Percentiles rank a stretch among this genome's conserved stretches.
phyloP scores from a whole-genome alignment of 2,113 vertebrate species.

The Anolis carolinensis region DNA sequence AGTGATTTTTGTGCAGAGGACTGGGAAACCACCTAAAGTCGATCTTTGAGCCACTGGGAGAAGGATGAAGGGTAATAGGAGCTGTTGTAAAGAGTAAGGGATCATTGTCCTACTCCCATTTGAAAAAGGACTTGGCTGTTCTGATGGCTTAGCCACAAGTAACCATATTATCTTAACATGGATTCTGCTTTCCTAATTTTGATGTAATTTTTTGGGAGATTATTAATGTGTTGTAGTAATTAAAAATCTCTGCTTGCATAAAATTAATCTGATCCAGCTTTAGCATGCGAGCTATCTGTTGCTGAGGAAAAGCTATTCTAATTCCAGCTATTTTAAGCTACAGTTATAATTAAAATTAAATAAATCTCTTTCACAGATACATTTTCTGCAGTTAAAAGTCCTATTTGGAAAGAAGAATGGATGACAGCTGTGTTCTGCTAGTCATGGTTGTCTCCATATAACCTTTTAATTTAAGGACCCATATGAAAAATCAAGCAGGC shows the following conservation, averaged over 20 bases:
- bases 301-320: background rate
- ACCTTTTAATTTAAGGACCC: background rate
- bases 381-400: background rate
- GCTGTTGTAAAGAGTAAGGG: no score
- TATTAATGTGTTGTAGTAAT: background rate
- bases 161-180: background rate
- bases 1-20: no score
- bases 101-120: no score
- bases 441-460: background rate
- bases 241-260: background rate
- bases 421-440: background rate
- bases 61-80: no score
- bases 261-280: background rate
- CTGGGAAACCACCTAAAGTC: no score
- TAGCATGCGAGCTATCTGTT: background rate
- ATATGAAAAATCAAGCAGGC: no score
- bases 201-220: background rate
- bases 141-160: background rate
- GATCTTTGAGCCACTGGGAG: no score
- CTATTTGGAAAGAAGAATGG: background rate
- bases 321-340: background rate
- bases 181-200: background rate
- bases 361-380: background rate
- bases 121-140: no score
- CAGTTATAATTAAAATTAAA: background rate